These are phyloP conservation scores for Dendrolimus kikuchii DNA, from an alignment of 1,140 invertebrate species.

Conservation along the genomic window DNA sequence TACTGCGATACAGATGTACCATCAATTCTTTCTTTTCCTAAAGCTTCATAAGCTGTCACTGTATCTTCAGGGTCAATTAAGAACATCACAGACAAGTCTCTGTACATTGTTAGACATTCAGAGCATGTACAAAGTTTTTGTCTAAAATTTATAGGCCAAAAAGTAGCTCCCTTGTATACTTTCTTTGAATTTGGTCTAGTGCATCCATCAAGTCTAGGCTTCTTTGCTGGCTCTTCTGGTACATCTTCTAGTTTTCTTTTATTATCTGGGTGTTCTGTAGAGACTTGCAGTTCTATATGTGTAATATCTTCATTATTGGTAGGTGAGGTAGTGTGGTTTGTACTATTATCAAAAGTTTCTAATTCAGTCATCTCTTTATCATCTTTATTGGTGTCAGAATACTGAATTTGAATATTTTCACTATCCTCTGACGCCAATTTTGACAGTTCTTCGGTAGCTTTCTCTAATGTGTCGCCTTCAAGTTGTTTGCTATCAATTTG, in stretches of 20 bases:
- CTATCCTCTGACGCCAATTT: conserved; percentile 2
- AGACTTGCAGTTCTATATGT: background rate
- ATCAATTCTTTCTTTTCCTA: conserved; percentile 74
- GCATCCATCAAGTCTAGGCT: conserved; percentile 25
- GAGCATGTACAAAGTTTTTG: conserved; percentile 80
- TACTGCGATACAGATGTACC: conserved; percentile 75
- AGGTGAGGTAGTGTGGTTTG: background rate
- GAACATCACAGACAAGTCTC: conserved; percentile 78
- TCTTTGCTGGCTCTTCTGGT: conserved; percentile 28
- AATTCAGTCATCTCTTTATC: background rate
- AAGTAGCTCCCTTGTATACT: conserved; percentile 68
- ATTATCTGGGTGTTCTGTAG: conserved; percentile 8
- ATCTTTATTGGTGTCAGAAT: background rate
- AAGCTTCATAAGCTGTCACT: conserved; percentile 89
- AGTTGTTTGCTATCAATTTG: background rate
- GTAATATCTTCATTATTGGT: conserved; percentile 1
- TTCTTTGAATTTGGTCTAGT: conserved; percentile 36
- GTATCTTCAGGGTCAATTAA: conserved; percentile 88
- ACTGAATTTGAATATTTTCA: background rate
- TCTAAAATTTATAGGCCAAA: conserved; percentile 84
- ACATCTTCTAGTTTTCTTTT: conserved; percentile 43
- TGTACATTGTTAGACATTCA: conserved; percentile 79
- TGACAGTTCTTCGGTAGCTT: conserved; percentile 6
- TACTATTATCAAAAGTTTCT: background rate
- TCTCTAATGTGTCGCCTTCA: conserved; percentile 3